These are phyloP conservation scores for Lepidocyrtoides sp. DNA, from an alignment of 2,888 invertebrate genomes.

Conservation along the genomic window DNA sequence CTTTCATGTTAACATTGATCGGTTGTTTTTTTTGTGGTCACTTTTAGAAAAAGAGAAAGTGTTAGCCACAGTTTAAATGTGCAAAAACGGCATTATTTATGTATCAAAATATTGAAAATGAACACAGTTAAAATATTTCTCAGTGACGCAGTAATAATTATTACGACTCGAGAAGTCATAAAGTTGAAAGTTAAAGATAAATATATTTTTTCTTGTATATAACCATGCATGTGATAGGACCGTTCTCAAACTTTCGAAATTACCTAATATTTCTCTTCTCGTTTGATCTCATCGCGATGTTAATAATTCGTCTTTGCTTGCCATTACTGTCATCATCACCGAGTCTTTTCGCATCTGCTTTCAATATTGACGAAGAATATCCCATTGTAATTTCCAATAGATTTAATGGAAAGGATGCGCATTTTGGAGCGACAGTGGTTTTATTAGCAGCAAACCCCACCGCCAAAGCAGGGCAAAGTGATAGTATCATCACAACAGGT, in stretches of 20 bases:
- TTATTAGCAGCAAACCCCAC: not conserved
- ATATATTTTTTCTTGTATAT: too few species aligned
- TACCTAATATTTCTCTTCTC: not conserved
- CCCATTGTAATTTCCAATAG: conserved; percentile 77
- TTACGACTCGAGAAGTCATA: not conserved
- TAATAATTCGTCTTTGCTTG: not conserved
- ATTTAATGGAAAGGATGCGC: conserved; percentile 67
- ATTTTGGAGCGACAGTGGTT: conserved; percentile 75
- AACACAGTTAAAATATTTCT: not conserved
- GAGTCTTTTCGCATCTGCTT: conserved; percentile 62
- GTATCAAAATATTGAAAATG: not conserved
- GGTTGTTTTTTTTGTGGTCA: not conserved
- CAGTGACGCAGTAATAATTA: not conserved
- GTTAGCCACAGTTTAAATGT: too few species aligned
- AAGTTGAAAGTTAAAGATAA: too few species aligned
- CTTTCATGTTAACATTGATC: not conserved
- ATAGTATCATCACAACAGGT: not conserved
- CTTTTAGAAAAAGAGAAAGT: too few species aligned
- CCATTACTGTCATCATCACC: not conserved
- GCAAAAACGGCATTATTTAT: too few species aligned
- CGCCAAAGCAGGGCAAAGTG: not conserved
- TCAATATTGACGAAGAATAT: conserved; percentile 79
- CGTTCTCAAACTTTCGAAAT: not conserved
- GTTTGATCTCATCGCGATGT: conserved; percentile 54
- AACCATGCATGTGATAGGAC: conserved; percentile 54